Evolutionary conservation across 2,888 invertebrate genomes (phyloP).

Genomic region (Cephus nigrinus): DNA sequence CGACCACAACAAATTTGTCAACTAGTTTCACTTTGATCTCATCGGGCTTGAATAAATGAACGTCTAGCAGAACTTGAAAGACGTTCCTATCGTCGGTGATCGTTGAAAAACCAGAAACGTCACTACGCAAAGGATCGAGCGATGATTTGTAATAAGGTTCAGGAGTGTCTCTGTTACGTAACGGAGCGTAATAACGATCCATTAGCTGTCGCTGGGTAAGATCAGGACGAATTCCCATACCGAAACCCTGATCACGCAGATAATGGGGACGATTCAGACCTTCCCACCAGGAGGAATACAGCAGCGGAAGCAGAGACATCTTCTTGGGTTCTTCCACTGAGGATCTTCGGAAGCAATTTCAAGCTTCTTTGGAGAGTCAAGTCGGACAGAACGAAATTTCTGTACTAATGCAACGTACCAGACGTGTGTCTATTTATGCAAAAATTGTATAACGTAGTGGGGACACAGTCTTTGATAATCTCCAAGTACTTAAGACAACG

Average conservation of each 20-base stretch:
- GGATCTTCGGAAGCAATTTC: no score
- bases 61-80: no score
- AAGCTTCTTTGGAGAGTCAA: no score
- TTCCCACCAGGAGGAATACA: conserved; percentile 89
- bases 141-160: conserved; percentile 50
- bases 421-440: no score
- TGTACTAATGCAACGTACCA: no score
- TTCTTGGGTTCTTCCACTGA: conserved; percentile 38
- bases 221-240: conserved; percentile 77
- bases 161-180: conserved; percentile 27
- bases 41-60: conserved; percentile 69
- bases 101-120: conserved; percentile 33
- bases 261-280: conserved; percentile 73
- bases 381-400: no score
- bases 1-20: conserved; percentile 74
- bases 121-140: conserved; percentile 42
- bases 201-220: conserved; percentile 69
- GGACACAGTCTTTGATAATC: no score
- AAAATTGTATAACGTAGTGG: no score
- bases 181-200: conserved; percentile 48
- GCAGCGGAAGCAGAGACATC: conserved; percentile 78
- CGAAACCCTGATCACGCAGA: conserved; percentile 74
- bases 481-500: no score
- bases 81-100: no score
- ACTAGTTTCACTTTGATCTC: conserved; percentile 80